Conservation (phyloP, 2,888 invertebrate genomes). For the Troides aeacus region DNA sequence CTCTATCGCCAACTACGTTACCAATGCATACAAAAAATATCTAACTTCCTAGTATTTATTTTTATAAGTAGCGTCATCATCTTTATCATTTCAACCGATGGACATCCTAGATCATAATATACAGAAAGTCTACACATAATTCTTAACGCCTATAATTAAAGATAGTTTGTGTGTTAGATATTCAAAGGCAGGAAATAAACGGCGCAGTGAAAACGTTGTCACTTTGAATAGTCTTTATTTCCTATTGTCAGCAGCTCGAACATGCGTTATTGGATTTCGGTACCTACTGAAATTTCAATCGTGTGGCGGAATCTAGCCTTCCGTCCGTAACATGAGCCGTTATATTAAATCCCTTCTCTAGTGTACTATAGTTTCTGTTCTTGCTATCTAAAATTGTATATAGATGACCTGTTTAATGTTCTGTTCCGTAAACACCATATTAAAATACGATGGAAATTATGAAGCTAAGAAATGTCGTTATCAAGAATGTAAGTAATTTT, state of each 20-base stretch:
- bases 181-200: background rate
- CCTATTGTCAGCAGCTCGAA: conserved; percentile 13
- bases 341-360: background rate
- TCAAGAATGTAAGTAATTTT: no score
- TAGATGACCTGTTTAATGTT: background rate
- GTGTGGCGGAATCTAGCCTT: background rate
- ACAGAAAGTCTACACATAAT: background rate
- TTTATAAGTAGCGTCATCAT: no score
- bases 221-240: conserved; percentile 4
- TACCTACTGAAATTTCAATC: background rate
- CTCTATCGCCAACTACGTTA: no score
- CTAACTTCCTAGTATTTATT: no score
- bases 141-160: background rate
- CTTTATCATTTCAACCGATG: no score
- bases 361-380: background rate
- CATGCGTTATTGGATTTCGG: conserved; percentile 13
- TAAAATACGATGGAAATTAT: no score
- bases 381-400: background rate
- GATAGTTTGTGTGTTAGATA: background rate
- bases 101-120: no score
- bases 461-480: no score
- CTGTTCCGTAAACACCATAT: no score
- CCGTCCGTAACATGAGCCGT: background rate
- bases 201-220: background rate
- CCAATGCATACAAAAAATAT: no score